Percentiles rank a stretch among this genome's conserved stretches.
Conservation (phyloP, 1,140 invertebrate genomes). For the Coptotermes formosanus region DNA sequence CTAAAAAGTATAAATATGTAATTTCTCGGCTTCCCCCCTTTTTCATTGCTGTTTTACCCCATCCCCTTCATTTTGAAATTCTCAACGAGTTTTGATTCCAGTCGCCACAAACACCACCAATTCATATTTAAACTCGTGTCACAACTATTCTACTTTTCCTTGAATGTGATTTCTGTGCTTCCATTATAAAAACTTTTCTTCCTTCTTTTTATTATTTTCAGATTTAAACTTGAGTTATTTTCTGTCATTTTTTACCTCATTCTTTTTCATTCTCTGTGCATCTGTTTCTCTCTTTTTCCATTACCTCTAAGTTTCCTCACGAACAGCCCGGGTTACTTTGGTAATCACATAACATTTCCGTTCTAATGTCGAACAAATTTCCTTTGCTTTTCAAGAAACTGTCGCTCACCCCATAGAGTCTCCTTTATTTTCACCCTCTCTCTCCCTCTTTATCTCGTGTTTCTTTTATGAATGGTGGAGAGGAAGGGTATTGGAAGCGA, state of each 20-base stretch:
- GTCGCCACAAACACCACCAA: background rate
- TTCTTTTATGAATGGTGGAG: background rate
- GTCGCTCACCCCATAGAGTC: background rate
- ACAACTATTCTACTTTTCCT: background rate
- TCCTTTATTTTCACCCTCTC: conserved; percentile 8
- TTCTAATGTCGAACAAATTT: conserved; percentile 14
- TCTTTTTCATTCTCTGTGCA: background rate
- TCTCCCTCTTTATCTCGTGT: background rate
- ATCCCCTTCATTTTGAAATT: background rate
- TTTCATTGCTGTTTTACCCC: background rate
- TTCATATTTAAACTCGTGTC: background rate
- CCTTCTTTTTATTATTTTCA: background rate
- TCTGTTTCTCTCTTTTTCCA: background rate
- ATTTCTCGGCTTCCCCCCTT: background rate
- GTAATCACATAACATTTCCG: conserved; percentile 16
- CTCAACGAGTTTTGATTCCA: background rate
- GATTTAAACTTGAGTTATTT: background rate
- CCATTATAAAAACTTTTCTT: background rate
- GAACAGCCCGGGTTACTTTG: background rate
- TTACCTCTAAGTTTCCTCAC: background rate
- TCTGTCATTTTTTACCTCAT: background rate
- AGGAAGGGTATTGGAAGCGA: background rate
- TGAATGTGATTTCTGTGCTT: background rate
- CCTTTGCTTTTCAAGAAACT: conserved; percentile 18
- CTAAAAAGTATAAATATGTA: conserved; percentile 5